Evolutionary conservation across 2,113 vertebrate species (phyloP).

Genomic region (Amphiprion percula): DNA sequence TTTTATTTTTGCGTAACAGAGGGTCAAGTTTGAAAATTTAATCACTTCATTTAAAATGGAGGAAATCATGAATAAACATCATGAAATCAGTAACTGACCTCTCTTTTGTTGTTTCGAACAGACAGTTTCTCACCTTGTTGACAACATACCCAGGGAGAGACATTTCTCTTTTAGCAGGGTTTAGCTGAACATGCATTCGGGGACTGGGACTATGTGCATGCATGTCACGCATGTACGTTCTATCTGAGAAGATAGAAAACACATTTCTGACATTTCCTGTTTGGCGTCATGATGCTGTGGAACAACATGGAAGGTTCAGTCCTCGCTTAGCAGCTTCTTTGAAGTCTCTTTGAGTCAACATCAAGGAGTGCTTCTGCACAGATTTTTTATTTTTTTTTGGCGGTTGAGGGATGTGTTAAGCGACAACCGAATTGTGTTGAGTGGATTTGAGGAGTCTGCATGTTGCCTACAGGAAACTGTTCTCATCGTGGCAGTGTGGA

Average conservation of each 20-base stretch:
- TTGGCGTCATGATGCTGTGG: slow-evolving; percentile 62
- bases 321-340: slow-evolving; percentile 42
- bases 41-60: slow-evolving; percentile 25
- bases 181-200: slow-evolving; percentile 67
- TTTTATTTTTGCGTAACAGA: neutral
- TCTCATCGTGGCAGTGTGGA: slow-evolving; percentile 74
- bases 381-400: slow-evolving; percentile 41
- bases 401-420: slow-evolving; percentile 27
- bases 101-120: slow-evolving; percentile 46
- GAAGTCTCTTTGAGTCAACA: slow-evolving; percentile 53
- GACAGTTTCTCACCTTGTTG: slow-evolving; percentile 23
- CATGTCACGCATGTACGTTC: slow-evolving; percentile 70
- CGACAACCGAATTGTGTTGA: slow-evolving; percentile 31
- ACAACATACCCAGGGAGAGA: slow-evolving; percentile 55
- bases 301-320: slow-evolving; percentile 55
- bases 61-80: slow-evolving; percentile 41
- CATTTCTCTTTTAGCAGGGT: slow-evolving; percentile 34
- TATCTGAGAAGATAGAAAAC: slow-evolving; percentile 71
- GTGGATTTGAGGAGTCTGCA: slow-evolving; percentile 75
- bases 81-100: slow-evolving; percentile 71
- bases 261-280: slow-evolving; percentile 75
- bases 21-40: slow-evolving; percentile 17
- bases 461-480: slow-evolving; percentile 82
- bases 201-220: slow-evolving; percentile 65
- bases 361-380: slow-evolving; percentile 30